phyloP scores from a whole-genome alignment of 2,888 invertebrate genomes.

The Eupithecia insigniata region DNA sequence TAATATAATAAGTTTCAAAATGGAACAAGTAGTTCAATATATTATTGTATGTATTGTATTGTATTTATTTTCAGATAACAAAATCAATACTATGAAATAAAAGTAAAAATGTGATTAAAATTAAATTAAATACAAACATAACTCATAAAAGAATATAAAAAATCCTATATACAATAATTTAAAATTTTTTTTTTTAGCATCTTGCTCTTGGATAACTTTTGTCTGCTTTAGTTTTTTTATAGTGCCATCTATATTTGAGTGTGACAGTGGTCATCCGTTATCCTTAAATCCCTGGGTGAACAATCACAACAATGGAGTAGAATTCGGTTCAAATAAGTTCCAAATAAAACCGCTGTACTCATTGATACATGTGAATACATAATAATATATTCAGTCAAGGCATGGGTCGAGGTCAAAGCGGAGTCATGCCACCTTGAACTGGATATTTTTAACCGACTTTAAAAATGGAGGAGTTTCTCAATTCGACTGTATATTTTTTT shows the following conservation, averaged over 20 bases:
- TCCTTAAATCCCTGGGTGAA: neutral
- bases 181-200: too few species aligned
- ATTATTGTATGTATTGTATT: too few species aligned
- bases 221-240: neutral
- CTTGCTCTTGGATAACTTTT: neutral
- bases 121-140: too few species aligned
- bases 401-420: too few species aligned
- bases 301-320: neutral
- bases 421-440: constrained; percentile 7
- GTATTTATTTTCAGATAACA: too few species aligned
- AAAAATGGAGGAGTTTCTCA: too few species aligned
- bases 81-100: too few species aligned
- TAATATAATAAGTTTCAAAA: neutral
- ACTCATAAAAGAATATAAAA: neutral
- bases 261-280: neutral
- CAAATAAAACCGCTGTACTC: constrained; percentile 1
- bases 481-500: too few species aligned
- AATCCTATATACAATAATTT: too few species aligned
- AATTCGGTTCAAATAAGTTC: neutral
- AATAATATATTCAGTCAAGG: neutral
- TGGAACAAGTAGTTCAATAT: neutral
- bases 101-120: too few species aligned
- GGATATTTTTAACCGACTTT: neutral
- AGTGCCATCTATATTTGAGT: neutral
- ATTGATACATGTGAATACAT: neutral